These are phyloP conservation scores for Ibycter americanus DNA, from an alignment of 2,797 vertebrate species.

Conservation along the genomic window DNA sequence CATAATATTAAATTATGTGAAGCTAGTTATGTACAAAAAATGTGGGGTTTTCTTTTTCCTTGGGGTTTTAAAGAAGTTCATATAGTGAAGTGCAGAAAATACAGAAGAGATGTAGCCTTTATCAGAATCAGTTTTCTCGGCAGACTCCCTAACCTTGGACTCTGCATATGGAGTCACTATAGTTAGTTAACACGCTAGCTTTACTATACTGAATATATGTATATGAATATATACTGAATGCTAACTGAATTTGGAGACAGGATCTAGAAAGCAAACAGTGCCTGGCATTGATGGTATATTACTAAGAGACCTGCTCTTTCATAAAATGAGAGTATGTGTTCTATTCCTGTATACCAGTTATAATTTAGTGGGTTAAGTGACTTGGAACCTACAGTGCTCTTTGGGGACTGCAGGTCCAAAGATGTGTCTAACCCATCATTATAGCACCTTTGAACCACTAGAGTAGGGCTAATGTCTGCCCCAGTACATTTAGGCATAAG, in stretches of 20 bases:
- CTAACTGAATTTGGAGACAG: background rate
- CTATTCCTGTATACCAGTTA: background rate
- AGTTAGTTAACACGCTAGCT: background rate
- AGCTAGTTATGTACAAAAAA: background rate
- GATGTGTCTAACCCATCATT: background rate
- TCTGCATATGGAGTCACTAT: background rate
- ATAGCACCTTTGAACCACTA: background rate
- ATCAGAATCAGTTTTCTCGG: background rate
- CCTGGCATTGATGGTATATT: background rate
- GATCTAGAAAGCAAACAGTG: background rate
- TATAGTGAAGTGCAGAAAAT: background rate
- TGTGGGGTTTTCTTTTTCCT: background rate
- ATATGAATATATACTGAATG: background rate
- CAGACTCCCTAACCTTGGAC: background rate
- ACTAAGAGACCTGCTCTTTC: background rate
- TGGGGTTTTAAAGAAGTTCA: background rate
- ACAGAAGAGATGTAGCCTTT: background rate
- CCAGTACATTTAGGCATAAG: background rate
- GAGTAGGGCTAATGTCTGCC: background rate
- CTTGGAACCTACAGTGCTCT: background rate
- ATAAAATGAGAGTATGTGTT: background rate
- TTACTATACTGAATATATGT: background rate
- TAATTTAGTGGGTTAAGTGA: background rate
- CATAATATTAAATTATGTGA: background rate
- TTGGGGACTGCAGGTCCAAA: background rate